Evolutionary conservation across 2,888 invertebrate genomes (phyloP).

Genomic region (Agonum fuliginosum): DNA sequence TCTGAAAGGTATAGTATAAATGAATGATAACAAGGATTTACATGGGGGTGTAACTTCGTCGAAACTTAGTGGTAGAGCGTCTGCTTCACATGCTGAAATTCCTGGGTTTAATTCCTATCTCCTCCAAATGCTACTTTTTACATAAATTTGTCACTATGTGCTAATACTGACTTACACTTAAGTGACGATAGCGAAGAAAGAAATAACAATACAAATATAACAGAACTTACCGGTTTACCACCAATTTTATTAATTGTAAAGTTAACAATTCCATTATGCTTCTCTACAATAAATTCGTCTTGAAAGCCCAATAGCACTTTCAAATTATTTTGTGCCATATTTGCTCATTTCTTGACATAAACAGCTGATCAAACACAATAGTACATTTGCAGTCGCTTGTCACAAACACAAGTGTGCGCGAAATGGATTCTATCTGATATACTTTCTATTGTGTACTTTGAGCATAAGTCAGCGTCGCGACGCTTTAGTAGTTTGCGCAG

Average conservation of each 20-base stretch:
- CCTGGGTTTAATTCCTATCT: constrained; percentile 72
- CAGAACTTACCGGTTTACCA: constrained; percentile 81
- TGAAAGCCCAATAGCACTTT: constrained; percentile 86
- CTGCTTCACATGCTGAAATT: constrained; percentile 74
- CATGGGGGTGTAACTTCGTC: constrained; percentile 71
- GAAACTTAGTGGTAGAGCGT: constrained; percentile 74
- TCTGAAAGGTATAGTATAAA: not conserved
- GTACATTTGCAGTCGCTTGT: constrained; percentile 5
- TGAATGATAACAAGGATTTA: not conserved
- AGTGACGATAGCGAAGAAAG: too few relatives aligned
- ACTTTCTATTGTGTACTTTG: constrained; percentile 38
- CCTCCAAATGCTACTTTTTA: constrained; percentile 65
- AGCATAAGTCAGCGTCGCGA: constrained; percentile 45
- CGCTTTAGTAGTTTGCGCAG: constrained; percentile 49
- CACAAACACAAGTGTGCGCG: constrained; percentile 44
- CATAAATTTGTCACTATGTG: not conserved
- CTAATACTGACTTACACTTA: too few relatives aligned
- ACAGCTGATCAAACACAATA: constrained; percentile 57
- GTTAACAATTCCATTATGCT: constrained; percentile 79
- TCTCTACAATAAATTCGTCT: constrained; percentile 85
- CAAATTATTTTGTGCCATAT: constrained; percentile 74
- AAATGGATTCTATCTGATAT: constrained; percentile 48
- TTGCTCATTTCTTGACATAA: constrained; percentile 53
- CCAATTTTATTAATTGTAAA: constrained; percentile 89
- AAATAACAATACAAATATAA: not conserved